Percentiles rank a stretch among this genome's conserved stretches.
These are phyloP conservation scores for Empidonax alnorum DNA, from an alignment of 2,113 vertebrate species.

Conservation along the genomic window DNA sequence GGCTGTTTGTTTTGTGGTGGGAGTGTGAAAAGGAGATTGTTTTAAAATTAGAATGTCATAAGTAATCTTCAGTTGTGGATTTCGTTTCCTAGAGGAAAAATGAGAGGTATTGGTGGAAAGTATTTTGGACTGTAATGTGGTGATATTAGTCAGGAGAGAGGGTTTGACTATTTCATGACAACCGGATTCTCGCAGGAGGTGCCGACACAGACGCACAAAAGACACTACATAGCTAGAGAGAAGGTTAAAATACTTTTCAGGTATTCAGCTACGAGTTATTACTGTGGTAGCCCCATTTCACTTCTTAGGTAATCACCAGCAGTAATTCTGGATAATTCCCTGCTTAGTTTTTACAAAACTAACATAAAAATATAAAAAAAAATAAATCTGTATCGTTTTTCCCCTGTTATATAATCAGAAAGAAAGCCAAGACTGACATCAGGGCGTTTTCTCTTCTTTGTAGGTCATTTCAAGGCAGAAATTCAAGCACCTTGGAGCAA, in stretches of 20 bases:
- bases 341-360: not conserved
- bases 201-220: not conserved
- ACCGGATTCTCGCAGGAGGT: not conserved
- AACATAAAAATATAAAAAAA: not conserved
- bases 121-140: not conserved
- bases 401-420: conserved; percentile 19
- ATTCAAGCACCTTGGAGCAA: conserved; percentile 51
- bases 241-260: not conserved
- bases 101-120: conserved; percentile 16
- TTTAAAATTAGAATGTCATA: conserved; percentile 41
- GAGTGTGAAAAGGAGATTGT: conserved; percentile 12
- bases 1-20: conserved; percentile 26
- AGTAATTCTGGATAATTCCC: not conserved
- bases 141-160: not conserved
- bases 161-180: not conserved
- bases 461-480: conserved; percentile 47
- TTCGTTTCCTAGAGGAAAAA: conserved; percentile 31
- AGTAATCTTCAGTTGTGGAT: not conserved
- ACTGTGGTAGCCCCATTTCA: not conserved
- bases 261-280: not conserved
- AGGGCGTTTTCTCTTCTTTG: not conserved
- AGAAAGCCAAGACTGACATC: conserved; percentile 44
- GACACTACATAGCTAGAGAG: not conserved
- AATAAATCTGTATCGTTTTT: not conserved
- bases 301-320: not conserved